These are phyloP conservation scores for Xanthorhoe spadicearia DNA, from an alignment of 2,888 invertebrate genomes.

Conservation along the genomic window DNA sequence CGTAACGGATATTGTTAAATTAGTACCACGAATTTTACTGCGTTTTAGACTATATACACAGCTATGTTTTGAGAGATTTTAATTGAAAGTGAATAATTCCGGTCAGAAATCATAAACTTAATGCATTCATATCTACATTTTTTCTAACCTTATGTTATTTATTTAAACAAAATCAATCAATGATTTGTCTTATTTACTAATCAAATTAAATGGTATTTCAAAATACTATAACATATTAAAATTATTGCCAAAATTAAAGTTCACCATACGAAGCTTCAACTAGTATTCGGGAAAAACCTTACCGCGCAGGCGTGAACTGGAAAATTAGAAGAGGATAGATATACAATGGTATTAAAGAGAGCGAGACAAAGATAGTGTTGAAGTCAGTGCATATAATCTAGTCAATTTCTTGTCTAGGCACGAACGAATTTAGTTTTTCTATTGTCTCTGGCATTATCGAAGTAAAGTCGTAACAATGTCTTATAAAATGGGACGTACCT, in stretches of 20 bases:
- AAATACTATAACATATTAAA: no score
- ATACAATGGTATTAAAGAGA: constrained; percentile 50
- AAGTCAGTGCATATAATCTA: constrained; percentile 70
- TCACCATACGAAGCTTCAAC: constrained; percentile 75
- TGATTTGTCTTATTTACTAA: no score
- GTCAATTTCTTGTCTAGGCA: constrained; percentile 67
- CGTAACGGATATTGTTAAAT: constrained; percentile 74
- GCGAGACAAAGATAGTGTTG: constrained; percentile 52
- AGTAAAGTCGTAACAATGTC: constrained; percentile 34
- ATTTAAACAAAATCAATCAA: no score
- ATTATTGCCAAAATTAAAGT: constrained; percentile 40
- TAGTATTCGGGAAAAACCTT: constrained; percentile 71
- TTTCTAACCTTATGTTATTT: no score
- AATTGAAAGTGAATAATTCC: no score
- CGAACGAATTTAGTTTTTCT: constrained; percentile 59
- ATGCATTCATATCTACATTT: no score
- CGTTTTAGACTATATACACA: constrained; percentile 12
- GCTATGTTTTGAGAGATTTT: background rate
- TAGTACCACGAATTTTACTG: constrained; percentile 47
- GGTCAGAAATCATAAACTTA: no score
- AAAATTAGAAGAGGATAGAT: constrained; percentile 63
- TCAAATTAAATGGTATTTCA: no score
- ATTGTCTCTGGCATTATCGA: constrained; percentile 35
- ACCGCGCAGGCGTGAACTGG: constrained; percentile 75
- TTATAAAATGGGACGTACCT: background rate